phyloP scores from a whole-genome alignment of 2,113 vertebrate genomes.

The Hippolais icterina region DNA sequence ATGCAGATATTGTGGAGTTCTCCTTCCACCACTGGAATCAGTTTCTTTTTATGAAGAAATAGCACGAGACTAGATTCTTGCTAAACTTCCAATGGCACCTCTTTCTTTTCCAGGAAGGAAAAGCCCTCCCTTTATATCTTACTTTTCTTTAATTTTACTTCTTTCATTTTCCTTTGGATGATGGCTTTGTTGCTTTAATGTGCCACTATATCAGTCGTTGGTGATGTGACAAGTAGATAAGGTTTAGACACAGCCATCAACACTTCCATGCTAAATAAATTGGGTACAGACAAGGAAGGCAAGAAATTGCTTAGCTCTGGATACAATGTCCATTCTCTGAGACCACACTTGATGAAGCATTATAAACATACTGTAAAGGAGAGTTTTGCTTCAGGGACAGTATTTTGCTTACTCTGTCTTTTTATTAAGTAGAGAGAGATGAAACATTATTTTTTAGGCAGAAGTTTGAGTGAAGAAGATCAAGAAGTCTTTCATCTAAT shows the following conservation, averaged over 20 bases:
- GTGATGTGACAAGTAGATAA: background rate
- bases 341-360: background rate
- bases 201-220: background rate
- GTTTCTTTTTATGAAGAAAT: background rate
- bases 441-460: background rate
- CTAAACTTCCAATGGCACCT: background rate
- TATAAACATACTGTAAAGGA: background rate
- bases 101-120: background rate
- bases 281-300: background rate
- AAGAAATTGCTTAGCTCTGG: background rate
- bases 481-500: constrained; percentile 47
- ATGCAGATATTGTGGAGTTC: background rate
- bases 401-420: constrained; percentile 23
- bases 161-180: background rate
- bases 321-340: background rate
- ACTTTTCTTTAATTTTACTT: background rate
- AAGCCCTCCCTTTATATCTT: background rate
- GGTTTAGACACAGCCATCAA: background rate
- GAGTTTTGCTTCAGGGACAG: background rate
- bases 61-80: background rate
- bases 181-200: background rate
- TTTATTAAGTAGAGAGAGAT: constrained; percentile 17
- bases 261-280: background rate
- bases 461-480: constrained; percentile 24
- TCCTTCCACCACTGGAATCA: background rate